phyloP scores from a whole-genome alignment of 1,140 invertebrate species.

The Drosophila serrata region DNA sequence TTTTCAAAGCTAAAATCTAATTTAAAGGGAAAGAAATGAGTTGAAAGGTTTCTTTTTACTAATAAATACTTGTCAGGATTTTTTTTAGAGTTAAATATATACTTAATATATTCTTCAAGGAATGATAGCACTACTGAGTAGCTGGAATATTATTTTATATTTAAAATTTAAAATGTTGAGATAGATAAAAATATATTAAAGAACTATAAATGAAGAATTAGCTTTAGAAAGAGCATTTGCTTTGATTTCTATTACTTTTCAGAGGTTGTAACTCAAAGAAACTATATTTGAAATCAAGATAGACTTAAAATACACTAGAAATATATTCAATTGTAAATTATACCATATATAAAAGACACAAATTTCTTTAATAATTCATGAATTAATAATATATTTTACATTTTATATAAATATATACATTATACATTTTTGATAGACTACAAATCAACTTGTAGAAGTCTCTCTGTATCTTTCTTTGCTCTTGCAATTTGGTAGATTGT shows the following conservation, averaged over 20 bases:
- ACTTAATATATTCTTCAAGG: neutral
- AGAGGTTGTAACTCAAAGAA: neutral
- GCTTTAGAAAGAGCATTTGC: neutral
- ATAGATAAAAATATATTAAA: neutral
- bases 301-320: neutral
- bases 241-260: neutral
- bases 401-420: too few species aligned
- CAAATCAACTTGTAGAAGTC: neutral
- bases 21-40: neutral
- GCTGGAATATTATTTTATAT: neutral
- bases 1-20: neutral
- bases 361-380: rapidly evolving
- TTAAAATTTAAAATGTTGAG: neutral
- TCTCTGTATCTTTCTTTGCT: constrained; percentile 24
- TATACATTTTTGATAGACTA: rapidly evolving
- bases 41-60: too few species aligned
- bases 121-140: too few species aligned
- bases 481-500: constrained; percentile 25
- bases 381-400: neutral
- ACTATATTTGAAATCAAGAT: neutral
- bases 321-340: neutral
- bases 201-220: neutral
- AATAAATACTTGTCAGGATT: too few species aligned
- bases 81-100: neutral
- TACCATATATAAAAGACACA: neutral